Evolutionary conservation across 2,888 invertebrate genomes (phyloP), one percentile per base, ranked within the genome.

Genomic region (Diarsia rubi): DNA sequence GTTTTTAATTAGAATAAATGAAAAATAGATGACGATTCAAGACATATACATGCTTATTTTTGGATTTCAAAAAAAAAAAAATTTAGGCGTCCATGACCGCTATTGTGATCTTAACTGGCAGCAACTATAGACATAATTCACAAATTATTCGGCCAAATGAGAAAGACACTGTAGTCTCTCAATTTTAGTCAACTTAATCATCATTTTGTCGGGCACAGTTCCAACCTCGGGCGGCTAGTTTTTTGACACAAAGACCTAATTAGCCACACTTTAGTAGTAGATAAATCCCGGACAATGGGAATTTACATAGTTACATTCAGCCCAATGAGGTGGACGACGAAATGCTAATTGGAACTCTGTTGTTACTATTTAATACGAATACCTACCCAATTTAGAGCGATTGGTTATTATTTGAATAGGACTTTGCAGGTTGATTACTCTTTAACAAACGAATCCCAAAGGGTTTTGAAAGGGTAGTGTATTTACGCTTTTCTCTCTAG

Each of bases 381-480:
- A 69, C 63, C 70, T 76, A 69, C 63, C 70, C 45, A 75, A 84
- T 85, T 78, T 69, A 37, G 54, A 63, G 63, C 69, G 62, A 85
- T 83, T 75, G 75, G 69, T 74, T 83, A 81, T 78, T 78, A 79
- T 86, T 84, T 78, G 71, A 81, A 78, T 64, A 81, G 68, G 81
- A 74, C 71, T 78, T 78, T 78, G 75, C 69, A 74, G 68, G 75
- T 66, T 85, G 78, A 85, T 84, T 85, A 81, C 78, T 72, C 81
- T 73, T 49, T 60, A 81, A 75, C 79, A 84, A 84, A 75, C 73
- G 66, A 73, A 81, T 65, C 67, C 60, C 74, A 54, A 47, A 65
- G 37, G 73, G 71, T 31, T 69, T 59, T 62, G 45, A 73, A 81
- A 83, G 73, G 73, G 65, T 73, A 67, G 45, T 31, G 12, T 74